A percentile compares a stretch with the other conserved stretches of the same genome.
Conservation (phyloP, 1,140 invertebrate genomes). For the Aphaenogaster floridana region DNA sequence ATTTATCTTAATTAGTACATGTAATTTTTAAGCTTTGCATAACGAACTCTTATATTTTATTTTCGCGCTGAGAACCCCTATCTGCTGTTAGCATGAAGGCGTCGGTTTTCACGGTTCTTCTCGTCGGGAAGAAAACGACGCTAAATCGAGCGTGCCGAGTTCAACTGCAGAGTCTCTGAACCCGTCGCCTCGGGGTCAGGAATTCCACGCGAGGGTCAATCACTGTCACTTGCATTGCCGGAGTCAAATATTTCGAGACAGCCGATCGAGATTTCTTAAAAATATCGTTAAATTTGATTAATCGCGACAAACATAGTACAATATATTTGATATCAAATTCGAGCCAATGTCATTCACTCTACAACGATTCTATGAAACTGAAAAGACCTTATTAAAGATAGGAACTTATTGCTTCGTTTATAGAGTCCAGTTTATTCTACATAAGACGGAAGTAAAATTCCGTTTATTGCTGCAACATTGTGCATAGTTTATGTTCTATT, state of each 20-base stretch:
- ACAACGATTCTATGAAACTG: neutral
- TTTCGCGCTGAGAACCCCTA: slow-evolving; percentile 18
- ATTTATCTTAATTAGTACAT: slow-evolving; percentile 18
- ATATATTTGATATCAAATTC: neutral
- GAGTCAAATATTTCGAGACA: slow-evolving; percentile 55
- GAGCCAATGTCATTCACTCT: neutral
- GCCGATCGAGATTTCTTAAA: neutral
- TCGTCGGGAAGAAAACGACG: slow-evolving; percentile 19
- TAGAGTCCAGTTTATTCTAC: neutral
- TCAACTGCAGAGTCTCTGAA: slow-evolving; percentile 62
- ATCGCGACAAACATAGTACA: neutral
- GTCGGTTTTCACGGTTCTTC: slow-evolving; percentile 27
- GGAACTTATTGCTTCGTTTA: neutral
- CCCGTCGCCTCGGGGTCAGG: slow-evolving; percentile 59
- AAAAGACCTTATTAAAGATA: neutral
- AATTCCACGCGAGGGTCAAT: slow-evolving; percentile 74
- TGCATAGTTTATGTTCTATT: slow-evolving; percentile 40
- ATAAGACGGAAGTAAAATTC: slow-evolving; percentile 23
- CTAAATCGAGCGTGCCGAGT: slow-evolving; percentile 67
- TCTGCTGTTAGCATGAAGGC: slow-evolving; percentile 15
- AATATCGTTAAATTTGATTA: neutral
- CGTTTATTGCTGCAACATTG: slow-evolving; percentile 32
- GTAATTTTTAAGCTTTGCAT: slow-evolving; percentile 41
- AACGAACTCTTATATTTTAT: slow-evolving; percentile 30
- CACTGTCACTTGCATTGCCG: slow-evolving; percentile 66